Base-by-base conservation (phyloP, 30 jellyfish, hydroid and myxozoan genomes). In the Chironex yamaguchii region DNA sequence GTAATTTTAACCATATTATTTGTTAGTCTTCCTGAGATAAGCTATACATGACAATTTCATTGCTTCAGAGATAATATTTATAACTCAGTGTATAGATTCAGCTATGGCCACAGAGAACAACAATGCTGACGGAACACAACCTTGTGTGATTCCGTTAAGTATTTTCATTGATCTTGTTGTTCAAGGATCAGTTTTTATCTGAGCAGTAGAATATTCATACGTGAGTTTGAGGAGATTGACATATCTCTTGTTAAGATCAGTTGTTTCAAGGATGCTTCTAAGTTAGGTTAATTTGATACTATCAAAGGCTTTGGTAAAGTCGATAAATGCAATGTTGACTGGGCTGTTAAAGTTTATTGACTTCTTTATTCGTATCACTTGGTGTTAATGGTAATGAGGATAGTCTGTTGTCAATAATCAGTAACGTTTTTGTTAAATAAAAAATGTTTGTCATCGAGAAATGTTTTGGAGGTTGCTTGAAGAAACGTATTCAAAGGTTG, bases 301-400 rank as follows among this genome's bases (percentile, higher is more conserved):
- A 29, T 70, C 78, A 29, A 70, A 29, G 13, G 84, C 84, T 20
- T 70, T 70, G 3, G 84, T 29, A 32, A 70, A 70, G 29, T 70
- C 84, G 3, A 70, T 34, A 31, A 70, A 70, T 4, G 23, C 29
- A 4, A 70, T 70, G 78, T 70, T 12, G 2, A 31, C 76, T 13
- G 84, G 71, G 2, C 30, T 70, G 84, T 70, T 70, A 52, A 70
- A 34, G 20, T 70, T 35, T 4, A 70, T 29, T 3, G 72, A 70
- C 29, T 70, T 70, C 29, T 70, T 71, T 1, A 70, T 32, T n/a
- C n/a, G n/a, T n/a, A n/a, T n/a, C n/a, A n/a, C n/a, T n/a, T n/a
- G n/a, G n/a, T n/a, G n/a, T n/a, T n/a, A n/a, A n/a, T n/a, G n/a
- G n/a, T n/a, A n/a, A n/a, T n/a, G n/a, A n/a, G n/a, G n/a, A n/a